A percentile compares a stretch with the other conserved stretches of the same genome.
phyloP scores from a whole-genome alignment of 2,888 invertebrate genomes.

The Epiperipatus broadwayi region DNA sequence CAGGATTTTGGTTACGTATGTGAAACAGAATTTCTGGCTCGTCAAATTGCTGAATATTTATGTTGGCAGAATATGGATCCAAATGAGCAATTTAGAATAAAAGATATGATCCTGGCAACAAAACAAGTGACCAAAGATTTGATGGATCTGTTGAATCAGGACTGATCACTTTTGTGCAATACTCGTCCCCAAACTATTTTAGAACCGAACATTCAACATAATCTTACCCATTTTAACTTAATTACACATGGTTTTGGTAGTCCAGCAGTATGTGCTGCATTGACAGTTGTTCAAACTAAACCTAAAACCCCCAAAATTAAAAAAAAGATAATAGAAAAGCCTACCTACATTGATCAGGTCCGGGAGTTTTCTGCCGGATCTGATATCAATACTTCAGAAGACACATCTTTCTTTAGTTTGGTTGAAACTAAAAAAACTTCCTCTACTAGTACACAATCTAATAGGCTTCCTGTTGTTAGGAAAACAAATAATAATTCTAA shows the following conservation, averaged over 20 bases:
- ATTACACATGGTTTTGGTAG: conserved; percentile 98
- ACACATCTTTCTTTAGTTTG: too few relatives aligned
- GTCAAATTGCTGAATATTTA: conserved; percentile 90
- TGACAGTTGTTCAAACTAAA: conserved; percentile 89
- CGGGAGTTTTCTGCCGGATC: too few relatives aligned
- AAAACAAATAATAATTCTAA: too few relatives aligned
- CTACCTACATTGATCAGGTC: too few relatives aligned
- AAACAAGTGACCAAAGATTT: conserved; percentile 93
- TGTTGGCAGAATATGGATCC: conserved; percentile 45
- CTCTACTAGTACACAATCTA: too few relatives aligned
- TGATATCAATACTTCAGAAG: too few relatives aligned
- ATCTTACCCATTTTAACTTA: conserved; percentile 90
- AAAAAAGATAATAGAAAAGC: too few relatives aligned
- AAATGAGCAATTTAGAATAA: conserved; percentile 52
- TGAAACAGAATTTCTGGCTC: conserved; percentile 95
- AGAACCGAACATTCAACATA: conserved; percentile 86
- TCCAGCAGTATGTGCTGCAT: conserved; percentile 88
- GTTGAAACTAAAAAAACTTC: too few relatives aligned
- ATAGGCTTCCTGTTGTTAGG: too few relatives aligned
- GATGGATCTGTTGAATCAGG: conserved; percentile 90
- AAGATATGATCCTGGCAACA: conserved; percentile 65
- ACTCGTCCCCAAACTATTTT: conserved; percentile 80
- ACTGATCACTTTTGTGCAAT: conserved; percentile 74
- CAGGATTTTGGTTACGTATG: conserved; percentile 96
- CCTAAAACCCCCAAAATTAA: too few relatives aligned